Conservation (phyloP, 2,797 vertebrate genomes). For the Paramormyrops hopkinsi region DNA sequence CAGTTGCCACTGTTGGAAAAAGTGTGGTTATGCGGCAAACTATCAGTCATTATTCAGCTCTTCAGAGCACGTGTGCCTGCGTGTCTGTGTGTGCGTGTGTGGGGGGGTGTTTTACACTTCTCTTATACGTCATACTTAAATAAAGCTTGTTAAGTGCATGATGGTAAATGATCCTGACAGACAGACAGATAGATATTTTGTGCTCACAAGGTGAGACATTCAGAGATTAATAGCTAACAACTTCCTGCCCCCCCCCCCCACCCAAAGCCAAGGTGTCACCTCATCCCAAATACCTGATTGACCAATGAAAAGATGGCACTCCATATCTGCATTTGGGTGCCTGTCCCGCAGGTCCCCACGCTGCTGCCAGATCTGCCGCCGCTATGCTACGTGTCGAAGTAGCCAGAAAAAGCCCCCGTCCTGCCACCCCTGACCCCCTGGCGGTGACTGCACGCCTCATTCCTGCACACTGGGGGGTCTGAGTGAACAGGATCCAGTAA, state of each 20-base stretch:
- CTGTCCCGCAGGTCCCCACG: neutral
- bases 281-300: neutral
- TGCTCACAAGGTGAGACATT: neutral
- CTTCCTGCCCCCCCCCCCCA: neutral
- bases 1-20: neutral
- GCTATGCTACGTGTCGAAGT: neutral
- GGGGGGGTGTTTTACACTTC: neutral
- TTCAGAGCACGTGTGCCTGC: neutral
- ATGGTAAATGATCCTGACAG: neutral
- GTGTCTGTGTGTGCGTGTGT: neutral
- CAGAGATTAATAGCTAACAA: neutral
- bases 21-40: neutral
- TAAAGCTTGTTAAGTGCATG: neutral
- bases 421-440: neutral
- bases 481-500: neutral
- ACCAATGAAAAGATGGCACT: neutral
- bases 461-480: neutral
- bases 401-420: neutral
- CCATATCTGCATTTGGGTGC: neutral
- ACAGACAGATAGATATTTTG: neutral
- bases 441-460: neutral
- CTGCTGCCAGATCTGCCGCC: neutral
- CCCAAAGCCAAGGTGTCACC: neutral
- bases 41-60: neutral
- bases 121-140: neutral